Conservation (phyloP, 2,797 vertebrate species). For the Lepilemur septentrionalis region DNA sequence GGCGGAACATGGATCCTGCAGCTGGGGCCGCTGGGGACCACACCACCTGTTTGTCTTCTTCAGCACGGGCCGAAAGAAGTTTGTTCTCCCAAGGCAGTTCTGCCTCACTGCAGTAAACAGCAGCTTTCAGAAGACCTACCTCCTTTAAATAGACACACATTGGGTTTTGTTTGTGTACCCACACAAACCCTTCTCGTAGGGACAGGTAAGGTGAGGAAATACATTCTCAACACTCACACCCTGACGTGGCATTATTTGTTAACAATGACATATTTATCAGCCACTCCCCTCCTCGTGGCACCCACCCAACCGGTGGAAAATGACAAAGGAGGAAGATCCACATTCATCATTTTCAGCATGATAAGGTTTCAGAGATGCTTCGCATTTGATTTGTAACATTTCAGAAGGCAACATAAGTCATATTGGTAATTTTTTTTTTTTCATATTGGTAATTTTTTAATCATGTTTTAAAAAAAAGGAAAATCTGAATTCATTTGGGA, state of each 20-base stretch:
- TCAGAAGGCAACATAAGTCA: constrained; percentile 51
- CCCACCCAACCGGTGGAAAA: not conserved
- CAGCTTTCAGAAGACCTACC: not conserved
- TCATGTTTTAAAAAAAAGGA: not conserved
- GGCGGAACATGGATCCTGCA: not conserved
- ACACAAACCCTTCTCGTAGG: not conserved
- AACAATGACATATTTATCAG: not conserved
- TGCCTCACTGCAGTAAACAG: fast-evolving
- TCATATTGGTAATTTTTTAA: not conserved
- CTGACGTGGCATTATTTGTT: not conserved
- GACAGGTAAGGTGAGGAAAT: not conserved
- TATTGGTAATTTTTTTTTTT: not conserved
- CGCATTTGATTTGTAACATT: constrained; percentile 56
- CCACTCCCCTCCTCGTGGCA: not conserved
- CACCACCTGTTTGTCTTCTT: fast-evolving
- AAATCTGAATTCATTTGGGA: not conserved
- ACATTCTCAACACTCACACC: not conserved
- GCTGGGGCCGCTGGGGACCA: not conserved
- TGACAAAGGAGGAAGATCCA: not conserved
- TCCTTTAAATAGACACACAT: not conserved
- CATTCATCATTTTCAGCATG: not conserved
- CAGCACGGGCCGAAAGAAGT: not conserved
- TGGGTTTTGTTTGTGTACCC: not conserved
- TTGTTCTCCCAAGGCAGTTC: not conserved
- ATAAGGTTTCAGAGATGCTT: constrained; percentile 32